Conservation (phyloP, 2,797 vertebrate species). For the Phaenicophaeus curvirostris region DNA sequence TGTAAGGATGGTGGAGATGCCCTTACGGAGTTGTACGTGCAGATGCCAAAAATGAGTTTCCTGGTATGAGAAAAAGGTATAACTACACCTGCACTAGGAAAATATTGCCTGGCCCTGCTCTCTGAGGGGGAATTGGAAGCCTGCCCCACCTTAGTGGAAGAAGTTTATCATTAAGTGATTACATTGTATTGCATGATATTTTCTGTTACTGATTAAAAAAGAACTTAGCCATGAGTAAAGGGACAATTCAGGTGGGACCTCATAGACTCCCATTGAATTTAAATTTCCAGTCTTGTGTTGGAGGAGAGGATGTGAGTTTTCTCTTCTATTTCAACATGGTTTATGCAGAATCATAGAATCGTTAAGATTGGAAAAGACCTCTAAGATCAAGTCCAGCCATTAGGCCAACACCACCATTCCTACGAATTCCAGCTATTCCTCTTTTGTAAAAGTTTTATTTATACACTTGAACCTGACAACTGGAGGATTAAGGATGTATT, state of each 20-base stretch:
- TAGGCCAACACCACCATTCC: too few species aligned
- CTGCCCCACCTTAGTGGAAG: neutral
- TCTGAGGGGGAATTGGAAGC: neutral
- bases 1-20: neutral
- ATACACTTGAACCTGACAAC: neutral
- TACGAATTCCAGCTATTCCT: neutral
- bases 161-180: neutral
- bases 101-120: neutral
- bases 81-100: neutral
- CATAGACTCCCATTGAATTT: neutral
- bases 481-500: neutral
- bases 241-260: neutral
- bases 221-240: neutral
- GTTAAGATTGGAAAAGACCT: too few species aligned
- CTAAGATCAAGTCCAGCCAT: too few species aligned
- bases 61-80: neutral
- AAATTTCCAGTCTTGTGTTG: neutral
- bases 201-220: neutral
- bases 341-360: neutral
- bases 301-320: neutral
- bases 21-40: neutral
- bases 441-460: neutral
- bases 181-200: neutral
- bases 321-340: neutral
- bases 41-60: neutral